Conservation (phyloP, 2,797 vertebrate genomes). For the Galago senegalensis region DNA sequence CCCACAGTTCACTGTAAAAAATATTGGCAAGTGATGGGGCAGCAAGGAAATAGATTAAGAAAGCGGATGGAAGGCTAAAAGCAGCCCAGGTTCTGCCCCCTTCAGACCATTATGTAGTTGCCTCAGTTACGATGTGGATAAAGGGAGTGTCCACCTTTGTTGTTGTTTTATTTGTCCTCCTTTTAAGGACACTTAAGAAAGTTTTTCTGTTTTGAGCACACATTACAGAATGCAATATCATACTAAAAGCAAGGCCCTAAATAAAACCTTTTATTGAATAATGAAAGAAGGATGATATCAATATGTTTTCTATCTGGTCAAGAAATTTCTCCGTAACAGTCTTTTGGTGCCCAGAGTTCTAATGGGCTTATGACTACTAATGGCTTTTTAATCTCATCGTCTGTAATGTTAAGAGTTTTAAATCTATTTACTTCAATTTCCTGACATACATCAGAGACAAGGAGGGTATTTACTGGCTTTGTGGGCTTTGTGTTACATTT, state of each 20-base stretch:
- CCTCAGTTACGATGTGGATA: background rate
- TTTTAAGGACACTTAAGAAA: conserved; percentile 24
- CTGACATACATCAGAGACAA: conserved; percentile 86
- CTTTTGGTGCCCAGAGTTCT: conserved; percentile 82
- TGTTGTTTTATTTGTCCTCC: background rate
- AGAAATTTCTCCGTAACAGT: conserved; percentile 84
- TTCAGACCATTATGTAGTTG: background rate
- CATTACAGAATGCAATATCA: conserved; percentile 71
- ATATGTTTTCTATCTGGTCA: conserved; percentile 85
- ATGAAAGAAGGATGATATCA: conserved; percentile 85
- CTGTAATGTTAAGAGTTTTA: conserved; percentile 87
- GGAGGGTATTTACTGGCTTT: conserved; percentile 84
- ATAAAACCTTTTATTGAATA: conserved; percentile 86
- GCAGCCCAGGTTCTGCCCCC: fast-evolving
- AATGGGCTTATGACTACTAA: conserved; percentile 86
- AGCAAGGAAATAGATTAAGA: background rate
- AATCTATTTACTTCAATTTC: conserved; percentile 90
- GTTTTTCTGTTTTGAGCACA: conserved; percentile 55
- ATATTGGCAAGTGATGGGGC: background rate
- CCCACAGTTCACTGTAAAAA: background rate
- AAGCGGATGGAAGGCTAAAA: background rate
- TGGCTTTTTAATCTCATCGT: conserved; percentile 90
- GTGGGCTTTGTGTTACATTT: conserved; percentile 84
- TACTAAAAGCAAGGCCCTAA: conserved; percentile 56
- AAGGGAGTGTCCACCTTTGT: background rate